These are phyloP conservation scores for Sylvia borin DNA, from an alignment of 2,797 vertebrate species.

Conservation along the genomic window DNA sequence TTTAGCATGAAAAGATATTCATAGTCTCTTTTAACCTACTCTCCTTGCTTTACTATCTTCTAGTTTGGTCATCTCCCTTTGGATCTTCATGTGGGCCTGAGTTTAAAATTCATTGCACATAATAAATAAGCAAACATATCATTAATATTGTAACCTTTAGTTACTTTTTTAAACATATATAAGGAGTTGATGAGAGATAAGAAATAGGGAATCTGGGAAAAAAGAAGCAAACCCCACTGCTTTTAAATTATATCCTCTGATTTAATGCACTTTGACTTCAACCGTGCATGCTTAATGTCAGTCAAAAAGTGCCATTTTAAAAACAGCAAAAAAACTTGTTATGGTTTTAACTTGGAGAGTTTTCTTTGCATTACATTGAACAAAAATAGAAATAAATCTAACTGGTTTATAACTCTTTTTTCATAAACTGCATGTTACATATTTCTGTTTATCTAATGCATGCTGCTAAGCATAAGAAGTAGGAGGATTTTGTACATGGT, in stretches of 20 bases:
- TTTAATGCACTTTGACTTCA: background rate
- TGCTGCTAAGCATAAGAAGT: background rate
- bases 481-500: background rate
- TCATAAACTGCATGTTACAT: background rate
- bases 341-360: background rate
- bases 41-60: background rate
- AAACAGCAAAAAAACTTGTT: background rate
- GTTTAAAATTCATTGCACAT: conserved; percentile 43
- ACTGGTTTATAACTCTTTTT: background rate
- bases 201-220: background rate
- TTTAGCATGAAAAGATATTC: background rate
- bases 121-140: conserved; percentile 53
- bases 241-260: conserved; percentile 22
- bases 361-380: background rate
- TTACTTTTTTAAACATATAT: conserved; percentile 22
- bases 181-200: conserved; percentile 4
- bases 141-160: conserved; percentile 59
- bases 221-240: background rate
- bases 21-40: background rate
- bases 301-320: background rate
- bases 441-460: background rate
- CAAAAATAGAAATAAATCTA: conserved; percentile 12
- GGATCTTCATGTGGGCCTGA: background rate
- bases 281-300: background rate
- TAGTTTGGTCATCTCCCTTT: conserved; percentile 39